Conservation (phyloP, 2,888 invertebrate species). For the Entomobrya proxima region DNA sequence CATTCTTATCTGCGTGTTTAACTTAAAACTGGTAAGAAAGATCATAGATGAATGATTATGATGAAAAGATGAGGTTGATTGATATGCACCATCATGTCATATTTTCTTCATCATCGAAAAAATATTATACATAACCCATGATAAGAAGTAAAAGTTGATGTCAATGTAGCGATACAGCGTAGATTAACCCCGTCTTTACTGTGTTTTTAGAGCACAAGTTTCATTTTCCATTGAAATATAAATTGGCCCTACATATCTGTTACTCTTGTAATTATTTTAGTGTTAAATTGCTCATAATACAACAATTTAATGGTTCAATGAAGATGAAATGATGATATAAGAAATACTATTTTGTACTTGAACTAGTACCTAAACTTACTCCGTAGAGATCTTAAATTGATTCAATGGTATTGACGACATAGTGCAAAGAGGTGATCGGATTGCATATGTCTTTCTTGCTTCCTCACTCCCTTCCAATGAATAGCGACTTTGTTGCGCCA, state of each 20-base stretch:
- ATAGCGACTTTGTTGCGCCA: background rate
- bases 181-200: too few relatives aligned
- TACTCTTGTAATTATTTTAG: background rate
- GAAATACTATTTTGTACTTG: too few relatives aligned
- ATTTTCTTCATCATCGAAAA: background rate
- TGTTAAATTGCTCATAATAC: background rate
- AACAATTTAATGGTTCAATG: slow-evolving; percentile 18
- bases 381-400: too few relatives aligned
- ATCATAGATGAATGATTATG: too few relatives aligned
- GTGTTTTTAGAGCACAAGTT: too few relatives aligned
- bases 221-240: slow-evolving; percentile 7
- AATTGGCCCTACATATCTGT: background rate
- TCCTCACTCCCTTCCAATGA: background rate
- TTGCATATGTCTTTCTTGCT: background rate
- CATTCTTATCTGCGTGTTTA: too few relatives aligned
- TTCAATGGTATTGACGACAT: background rate
- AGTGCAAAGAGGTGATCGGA: background rate
- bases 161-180: background rate
- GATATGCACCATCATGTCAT: background rate
- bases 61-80: background rate
- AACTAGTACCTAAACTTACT: too few relatives aligned
- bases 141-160: background rate
- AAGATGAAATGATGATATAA: background rate
- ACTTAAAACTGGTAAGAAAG: too few relatives aligned
- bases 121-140: background rate